Evolutionary conservation across 2,888 invertebrate species (phyloP).

Genomic region (Drosophila bunnanda): DNA sequence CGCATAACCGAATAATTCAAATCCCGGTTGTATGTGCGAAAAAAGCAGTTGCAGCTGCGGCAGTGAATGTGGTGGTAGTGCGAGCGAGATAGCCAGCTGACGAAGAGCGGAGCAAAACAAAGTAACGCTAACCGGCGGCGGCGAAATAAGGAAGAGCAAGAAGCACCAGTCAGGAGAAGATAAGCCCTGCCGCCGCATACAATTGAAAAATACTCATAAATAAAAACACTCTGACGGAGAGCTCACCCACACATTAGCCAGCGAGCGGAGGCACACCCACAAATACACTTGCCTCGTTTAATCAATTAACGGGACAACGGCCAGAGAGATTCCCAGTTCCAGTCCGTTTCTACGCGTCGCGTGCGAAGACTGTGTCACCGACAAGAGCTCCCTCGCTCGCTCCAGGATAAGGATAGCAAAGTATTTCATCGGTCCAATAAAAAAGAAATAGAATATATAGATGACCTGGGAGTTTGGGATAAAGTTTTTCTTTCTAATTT

Average conservation of each 20-base stretch:
- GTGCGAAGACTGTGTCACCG: constrained; percentile 50
- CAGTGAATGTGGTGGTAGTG: constrained; percentile 20
- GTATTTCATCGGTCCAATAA: not conserved
- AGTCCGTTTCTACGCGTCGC: constrained; percentile 50
- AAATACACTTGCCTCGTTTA: constrained; percentile 54
- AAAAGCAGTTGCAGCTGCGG: constrained; percentile 10
- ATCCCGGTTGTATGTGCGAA: constrained; percentile 22
- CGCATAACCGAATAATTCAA: not conserved
- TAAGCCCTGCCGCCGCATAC: constrained; percentile 46
- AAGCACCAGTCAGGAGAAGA: constrained; percentile 44
- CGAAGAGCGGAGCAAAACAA: constrained; percentile 74
- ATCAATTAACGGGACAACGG: constrained; percentile 71
- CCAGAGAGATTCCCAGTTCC: constrained; percentile 28
- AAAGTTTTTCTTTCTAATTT: not conserved
- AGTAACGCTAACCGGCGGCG: constrained; percentile 64
- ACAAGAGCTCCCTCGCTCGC: constrained; percentile 1
- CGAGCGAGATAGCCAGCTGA: constrained; percentile 35
- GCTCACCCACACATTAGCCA: constrained; percentile 22
- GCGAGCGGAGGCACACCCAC: constrained; percentile 25
- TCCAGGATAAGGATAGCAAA: constrained; percentile 28
- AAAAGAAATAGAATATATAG: not conserved
- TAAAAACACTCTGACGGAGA: constrained; percentile 15
- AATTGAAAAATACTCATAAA: constrained; percentile 36
- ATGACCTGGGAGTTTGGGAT: not conserved
- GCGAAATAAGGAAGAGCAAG: constrained; percentile 34